A percentile compares a stretch with the other conserved stretches of the same genome.
Evolutionary conservation across 1,140 invertebrate species (phyloP).

Genomic region (Steinernema khuongi): DNA sequence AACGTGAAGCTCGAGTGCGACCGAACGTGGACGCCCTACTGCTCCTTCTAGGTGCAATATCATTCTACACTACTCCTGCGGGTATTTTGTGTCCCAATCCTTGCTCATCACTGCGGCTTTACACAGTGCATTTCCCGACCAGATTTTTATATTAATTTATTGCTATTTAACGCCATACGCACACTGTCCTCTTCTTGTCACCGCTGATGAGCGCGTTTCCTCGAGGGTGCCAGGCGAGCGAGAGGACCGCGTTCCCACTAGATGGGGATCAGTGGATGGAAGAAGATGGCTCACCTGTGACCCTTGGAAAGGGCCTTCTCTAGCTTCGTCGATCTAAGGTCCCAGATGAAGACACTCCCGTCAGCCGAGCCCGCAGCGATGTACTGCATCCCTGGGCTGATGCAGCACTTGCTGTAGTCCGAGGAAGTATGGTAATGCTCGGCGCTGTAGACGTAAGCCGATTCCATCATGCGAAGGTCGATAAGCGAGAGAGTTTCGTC

Average conservation of each 20-base stretch:
- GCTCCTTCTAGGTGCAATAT: slow-evolving; percentile 23
- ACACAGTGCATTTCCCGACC: too few relatives aligned
- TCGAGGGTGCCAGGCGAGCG: not conserved
- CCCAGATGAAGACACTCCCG: slow-evolving; percentile 31
- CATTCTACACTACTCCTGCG: too few relatives aligned
- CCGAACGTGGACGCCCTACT: slow-evolving; percentile 50
- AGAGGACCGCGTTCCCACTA: not conserved
- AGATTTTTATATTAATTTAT: too few relatives aligned
- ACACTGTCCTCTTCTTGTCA: not conserved
- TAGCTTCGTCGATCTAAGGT: slow-evolving; percentile 27
- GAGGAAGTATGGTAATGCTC: slow-evolving; percentile 31
- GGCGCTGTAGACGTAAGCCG: slow-evolving; percentile 31
- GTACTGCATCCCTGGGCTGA: slow-evolving; percentile 42
- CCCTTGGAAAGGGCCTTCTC: slow-evolving; percentile 22
- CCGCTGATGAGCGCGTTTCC: not conserved
- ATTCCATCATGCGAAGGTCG: slow-evolving; percentile 24
- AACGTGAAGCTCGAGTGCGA: slow-evolving; percentile 45
- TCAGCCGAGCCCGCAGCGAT: slow-evolving; percentile 26
- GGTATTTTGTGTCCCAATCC: too few relatives aligned
- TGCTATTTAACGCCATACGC: not conserved
- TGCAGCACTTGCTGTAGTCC: slow-evolving; percentile 27
- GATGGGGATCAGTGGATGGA: not conserved
- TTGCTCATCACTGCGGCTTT: too few relatives aligned
- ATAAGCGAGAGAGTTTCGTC: slow-evolving; percentile 36
- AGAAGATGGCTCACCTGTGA: not conserved